These are phyloP conservation scores for Gobius niger DNA, from an alignment of 2,113 vertebrate genomes.

Conservation along the genomic window DNA sequence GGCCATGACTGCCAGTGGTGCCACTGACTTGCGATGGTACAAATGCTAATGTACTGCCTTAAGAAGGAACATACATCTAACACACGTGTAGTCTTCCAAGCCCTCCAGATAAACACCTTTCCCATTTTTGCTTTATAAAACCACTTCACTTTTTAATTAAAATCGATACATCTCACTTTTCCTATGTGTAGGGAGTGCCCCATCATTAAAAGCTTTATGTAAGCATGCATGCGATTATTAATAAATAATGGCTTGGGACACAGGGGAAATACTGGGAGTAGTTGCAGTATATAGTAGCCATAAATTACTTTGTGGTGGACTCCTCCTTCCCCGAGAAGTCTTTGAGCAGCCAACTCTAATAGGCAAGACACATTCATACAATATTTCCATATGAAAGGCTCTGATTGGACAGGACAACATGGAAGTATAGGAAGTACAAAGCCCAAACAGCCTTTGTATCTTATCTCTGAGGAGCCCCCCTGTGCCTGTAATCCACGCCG, in stretches of 20 bases:
- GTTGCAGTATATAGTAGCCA: slow-evolving; percentile 18
- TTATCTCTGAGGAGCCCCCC: slow-evolving; percentile 51
- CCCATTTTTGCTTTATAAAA: slow-evolving; percentile 9
- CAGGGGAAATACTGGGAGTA: slow-evolving; percentile 17
- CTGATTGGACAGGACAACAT: slow-evolving; percentile 60
- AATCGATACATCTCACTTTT: slow-evolving; percentile 22
- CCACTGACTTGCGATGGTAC: background rate
- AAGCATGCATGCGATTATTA: slow-evolving; percentile 36
- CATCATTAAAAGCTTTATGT: slow-evolving; percentile 16
- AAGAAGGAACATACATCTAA: background rate
- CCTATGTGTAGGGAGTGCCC: background rate
- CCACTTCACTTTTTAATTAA: slow-evolving; percentile 12
- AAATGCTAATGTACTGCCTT: background rate
- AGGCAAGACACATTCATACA: slow-evolving; percentile 53
- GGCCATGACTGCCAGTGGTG: too few species aligned
- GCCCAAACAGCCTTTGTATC: slow-evolving; percentile 67
- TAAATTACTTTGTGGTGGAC: slow-evolving; percentile 36
- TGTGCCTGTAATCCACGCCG: slow-evolving; percentile 55
- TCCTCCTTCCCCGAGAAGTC: slow-evolving; percentile 41
- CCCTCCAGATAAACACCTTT: background rate
- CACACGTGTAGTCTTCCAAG: background rate
- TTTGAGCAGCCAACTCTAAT: slow-evolving; percentile 52
- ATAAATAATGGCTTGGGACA: slow-evolving; percentile 34
- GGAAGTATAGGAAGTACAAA: slow-evolving; percentile 66
- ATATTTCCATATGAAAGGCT: slow-evolving; percentile 58